Base-by-base conservation (phyloP, 2,113 vertebrate genomes). In the Mobula hypostoma region DNA sequence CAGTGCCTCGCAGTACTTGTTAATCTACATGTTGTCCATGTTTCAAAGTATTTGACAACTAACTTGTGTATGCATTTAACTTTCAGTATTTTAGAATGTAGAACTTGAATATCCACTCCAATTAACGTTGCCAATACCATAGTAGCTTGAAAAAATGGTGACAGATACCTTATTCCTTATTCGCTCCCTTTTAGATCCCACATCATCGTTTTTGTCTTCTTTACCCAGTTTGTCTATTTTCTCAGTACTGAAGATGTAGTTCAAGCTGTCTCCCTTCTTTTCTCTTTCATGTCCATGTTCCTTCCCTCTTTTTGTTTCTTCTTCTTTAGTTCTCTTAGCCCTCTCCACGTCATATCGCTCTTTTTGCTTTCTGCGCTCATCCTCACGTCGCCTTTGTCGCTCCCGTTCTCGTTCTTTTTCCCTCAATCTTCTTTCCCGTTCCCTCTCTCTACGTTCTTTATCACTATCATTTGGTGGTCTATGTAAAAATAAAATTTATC, bases 271-370 rank as follows among this genome's bases (percentile, higher is more conserved):
- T 94, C 98, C 98, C 96, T 97, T 98, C 97, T 97, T 98, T 95
- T 97, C 97, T 94, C 98, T 95, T 96, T 98, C 98, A 96, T 98
- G 97, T 96, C 95, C 97, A 97, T 97, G 97, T 94, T 97, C 97
- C 96, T 98, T 99, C 66, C 98, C 98, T 98, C 97, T 98, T 94
- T 98, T 98, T 95, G 97, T 97, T 94, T 99, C 98, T n/a, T 99
- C 97, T 95, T 96, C 98, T 80, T 97, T 98, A 95, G 98, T 97
- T 91, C 98, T 97, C 95, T 97, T 95, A 95, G 98, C 98, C 96
- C 97, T 98, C 95, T 98, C 98, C 94, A 97, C 98, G 93, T 98
- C 98, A 94, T 97, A 98, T 95, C 98, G 98, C 95, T 97, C 96
- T 95, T 97, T 97, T 95, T 98, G 98, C 32, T 98, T 97, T 95